A percentile compares a stretch with the other conserved stretches of the same genome.
These are phyloP conservation scores for Cerceris ruficornis DNA, from an alignment of 2,888 invertebrate genomes.

Conservation along the genomic window DNA sequence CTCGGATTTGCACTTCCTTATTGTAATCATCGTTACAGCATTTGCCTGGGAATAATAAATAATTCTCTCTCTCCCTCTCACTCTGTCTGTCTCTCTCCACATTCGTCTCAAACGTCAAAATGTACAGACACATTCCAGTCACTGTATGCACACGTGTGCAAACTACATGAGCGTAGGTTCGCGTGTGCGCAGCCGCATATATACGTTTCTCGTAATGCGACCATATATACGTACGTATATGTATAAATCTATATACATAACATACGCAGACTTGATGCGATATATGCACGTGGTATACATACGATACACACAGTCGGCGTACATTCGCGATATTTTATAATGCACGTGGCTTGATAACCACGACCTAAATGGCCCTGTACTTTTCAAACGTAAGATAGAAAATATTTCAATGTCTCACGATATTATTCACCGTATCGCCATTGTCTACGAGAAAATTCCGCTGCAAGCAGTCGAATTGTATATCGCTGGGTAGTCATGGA, in stretches of 20 bases:
- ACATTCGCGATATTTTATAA: constrained; percentile 60
- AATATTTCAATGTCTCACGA: constrained; percentile 51
- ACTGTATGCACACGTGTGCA: constrained; percentile 54
- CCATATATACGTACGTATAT: not conserved
- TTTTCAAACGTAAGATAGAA: constrained; percentile 59
- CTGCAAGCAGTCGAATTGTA: not conserved
- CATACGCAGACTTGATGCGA: not conserved
- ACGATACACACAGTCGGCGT: not conserved
- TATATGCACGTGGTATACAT: not conserved
- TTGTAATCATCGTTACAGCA: too few species aligned
- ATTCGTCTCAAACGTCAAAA: constrained; percentile 1
- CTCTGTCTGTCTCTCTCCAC: too few species aligned
- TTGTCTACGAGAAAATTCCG: constrained; percentile 34
- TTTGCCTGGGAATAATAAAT: too few species aligned
- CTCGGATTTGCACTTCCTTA: too few species aligned
- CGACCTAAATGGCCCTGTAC: constrained; percentile 49
- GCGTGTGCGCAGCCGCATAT: constrained; percentile 20
- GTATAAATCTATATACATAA: constrained; percentile 4
- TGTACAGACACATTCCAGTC: not conserved
- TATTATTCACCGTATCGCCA: constrained; percentile 50
- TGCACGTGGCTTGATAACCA: constrained; percentile 59
- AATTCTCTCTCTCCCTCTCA: too few species aligned
- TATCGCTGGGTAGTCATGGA: too few species aligned
- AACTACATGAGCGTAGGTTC: constrained; percentile 22
- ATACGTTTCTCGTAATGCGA: constrained; percentile 27